phyloP scores from a whole-genome alignment of 2,888 invertebrate species.

The Lissocephala sabroskyi region DNA sequence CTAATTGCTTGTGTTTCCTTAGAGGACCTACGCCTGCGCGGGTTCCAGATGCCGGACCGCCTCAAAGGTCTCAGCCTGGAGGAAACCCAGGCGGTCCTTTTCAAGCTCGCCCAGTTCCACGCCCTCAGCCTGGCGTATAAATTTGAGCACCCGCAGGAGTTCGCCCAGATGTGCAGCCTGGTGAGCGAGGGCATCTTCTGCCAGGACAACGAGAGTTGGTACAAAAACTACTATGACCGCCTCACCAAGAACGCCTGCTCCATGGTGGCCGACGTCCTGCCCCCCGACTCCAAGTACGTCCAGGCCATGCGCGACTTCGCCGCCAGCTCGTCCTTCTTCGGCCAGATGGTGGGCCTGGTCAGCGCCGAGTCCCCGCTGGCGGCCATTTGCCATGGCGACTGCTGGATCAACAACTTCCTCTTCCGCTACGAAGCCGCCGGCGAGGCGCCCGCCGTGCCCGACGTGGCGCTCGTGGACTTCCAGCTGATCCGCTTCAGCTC shows the following conservation, averaged over 20 bases:
- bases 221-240: slow-evolving; percentile 79
- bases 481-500: slow-evolving; percentile 81
- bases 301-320: slow-evolving; percentile 77
- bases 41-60: slow-evolving; percentile 79
- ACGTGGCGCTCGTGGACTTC: slow-evolving; percentile 82
- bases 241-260: slow-evolving; percentile 78
- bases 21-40: slow-evolving; percentile 77
- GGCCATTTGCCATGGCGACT: slow-evolving; percentile 83
- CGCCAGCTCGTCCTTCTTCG: slow-evolving; percentile 78
- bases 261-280: slow-evolving; percentile 74
- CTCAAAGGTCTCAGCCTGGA: slow-evolving; percentile 76
- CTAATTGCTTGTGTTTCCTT: neutral
- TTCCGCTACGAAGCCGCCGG: slow-evolving; percentile 77
- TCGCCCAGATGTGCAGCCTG: slow-evolving; percentile 72
- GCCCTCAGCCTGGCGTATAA: slow-evolving; percentile 79
- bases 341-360: slow-evolving; percentile 79
- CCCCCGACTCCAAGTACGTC: slow-evolving; percentile 74
- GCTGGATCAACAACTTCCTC: slow-evolving; percentile 83
- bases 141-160: slow-evolving; percentile 75
- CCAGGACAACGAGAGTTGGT: slow-evolving; percentile 79
- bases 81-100: slow-evolving; percentile 77
- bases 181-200: slow-evolving; percentile 77
- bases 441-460: neutral
- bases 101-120: slow-evolving; percentile 78
- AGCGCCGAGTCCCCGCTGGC: slow-evolving; percentile 78